Conservation (phyloP, 2,113 vertebrate genomes). For the Vombatus ursinus region DNA sequence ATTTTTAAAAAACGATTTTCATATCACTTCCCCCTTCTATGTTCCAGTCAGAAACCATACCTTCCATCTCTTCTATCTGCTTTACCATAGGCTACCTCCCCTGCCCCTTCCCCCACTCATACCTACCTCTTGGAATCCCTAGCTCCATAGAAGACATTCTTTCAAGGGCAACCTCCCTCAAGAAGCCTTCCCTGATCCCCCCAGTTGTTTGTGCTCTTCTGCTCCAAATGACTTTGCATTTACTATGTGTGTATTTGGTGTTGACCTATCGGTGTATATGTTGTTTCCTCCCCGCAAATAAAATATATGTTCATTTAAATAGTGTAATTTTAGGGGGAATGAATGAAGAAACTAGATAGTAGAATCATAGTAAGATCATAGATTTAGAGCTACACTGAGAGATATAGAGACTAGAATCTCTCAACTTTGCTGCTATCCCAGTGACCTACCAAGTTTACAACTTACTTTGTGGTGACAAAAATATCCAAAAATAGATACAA, state of each 20-base stretch:
- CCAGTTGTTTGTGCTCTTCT: not conserved
- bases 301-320: not conserved
- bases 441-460: not conserved
- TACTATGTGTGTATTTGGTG: not conserved
- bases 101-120: too few relatives aligned
- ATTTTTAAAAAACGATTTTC: not conserved
- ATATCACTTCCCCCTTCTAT: not conserved
- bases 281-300: not conserved
- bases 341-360: not conserved
- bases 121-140: not conserved
- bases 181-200: not conserved
- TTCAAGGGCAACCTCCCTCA: not conserved
- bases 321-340: not conserved
- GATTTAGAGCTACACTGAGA: not conserved
- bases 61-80: not conserved
- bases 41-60: not conserved
- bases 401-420: not conserved
- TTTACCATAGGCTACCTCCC: not conserved
- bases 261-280: not conserved
- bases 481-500: not conserved
- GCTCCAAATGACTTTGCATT: not conserved
- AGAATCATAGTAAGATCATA: not conserved
- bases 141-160: not conserved
- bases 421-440: not conserved
- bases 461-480: not conserved